These are phyloP conservation scores for Oryzias melastigma DNA, from an alignment of 2,113 vertebrate genomes.

Conservation along the genomic window DNA sequence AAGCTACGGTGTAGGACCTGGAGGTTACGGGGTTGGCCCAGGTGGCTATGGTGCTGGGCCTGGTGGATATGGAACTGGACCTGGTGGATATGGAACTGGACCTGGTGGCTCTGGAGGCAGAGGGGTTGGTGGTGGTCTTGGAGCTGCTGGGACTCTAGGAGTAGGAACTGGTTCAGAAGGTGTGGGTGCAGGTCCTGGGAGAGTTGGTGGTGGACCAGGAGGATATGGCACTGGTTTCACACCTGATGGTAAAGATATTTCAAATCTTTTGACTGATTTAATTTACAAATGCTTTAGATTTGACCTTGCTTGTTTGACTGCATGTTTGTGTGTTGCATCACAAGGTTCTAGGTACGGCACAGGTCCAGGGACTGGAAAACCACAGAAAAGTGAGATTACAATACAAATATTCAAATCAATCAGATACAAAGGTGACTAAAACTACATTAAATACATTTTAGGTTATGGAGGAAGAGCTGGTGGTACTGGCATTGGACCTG, in stretches of 20 bases:
- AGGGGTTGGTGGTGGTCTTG: constrained; percentile 32
- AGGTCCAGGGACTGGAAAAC: constrained; percentile 53
- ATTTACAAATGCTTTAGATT: background rate
- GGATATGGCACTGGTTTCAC: constrained; percentile 49
- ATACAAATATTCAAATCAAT: background rate
- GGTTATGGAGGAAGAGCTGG: constrained; percentile 58
- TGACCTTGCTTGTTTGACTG: background rate
- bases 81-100: constrained; percentile 52
- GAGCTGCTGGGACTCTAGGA: constrained; percentile 42
- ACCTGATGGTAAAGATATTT: constrained; percentile 43
- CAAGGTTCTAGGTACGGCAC: constrained; percentile 55
- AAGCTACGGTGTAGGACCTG: constrained; percentile 42
- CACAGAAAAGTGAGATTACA: constrained; percentile 58
- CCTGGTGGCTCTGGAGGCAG: constrained; percentile 49
- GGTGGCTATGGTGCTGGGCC: constrained; percentile 45
- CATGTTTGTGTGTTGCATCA: background rate
- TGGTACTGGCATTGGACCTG: constrained; percentile 41
- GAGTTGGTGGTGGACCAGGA: constrained; percentile 28
- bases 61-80: constrained; percentile 50
- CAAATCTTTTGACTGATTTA: background rate
- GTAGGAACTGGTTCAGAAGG: constrained; percentile 45
- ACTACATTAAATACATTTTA: constrained; percentile 28
- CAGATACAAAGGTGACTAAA: background rate
- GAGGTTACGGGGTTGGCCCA: constrained; percentile 42
- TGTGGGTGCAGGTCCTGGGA: constrained; percentile 34